Percentiles rank a stretch among this genome's conserved stretches.
Evolutionary conservation across 2,797 vertebrate species (phyloP).

Genomic region (Pelodytes ibericus): DNA sequence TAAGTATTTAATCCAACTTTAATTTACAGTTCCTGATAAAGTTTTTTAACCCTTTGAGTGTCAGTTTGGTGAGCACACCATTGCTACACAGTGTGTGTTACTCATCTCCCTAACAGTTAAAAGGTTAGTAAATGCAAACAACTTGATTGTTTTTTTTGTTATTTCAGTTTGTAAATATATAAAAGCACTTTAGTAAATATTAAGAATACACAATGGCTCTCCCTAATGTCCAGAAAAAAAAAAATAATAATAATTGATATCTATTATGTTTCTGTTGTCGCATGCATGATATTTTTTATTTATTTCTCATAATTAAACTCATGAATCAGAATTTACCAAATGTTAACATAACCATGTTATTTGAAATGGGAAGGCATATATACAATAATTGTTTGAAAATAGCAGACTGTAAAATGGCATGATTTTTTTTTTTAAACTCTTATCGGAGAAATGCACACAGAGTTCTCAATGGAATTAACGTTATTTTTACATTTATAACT

Average conservation of each 20-base stretch:
- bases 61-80: background rate
- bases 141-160: too few relatives aligned
- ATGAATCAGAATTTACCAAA: constrained; percentile 19
- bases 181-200: background rate
- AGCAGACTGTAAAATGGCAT: constrained; percentile 23
- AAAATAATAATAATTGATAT: too few relatives aligned
- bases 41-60: background rate
- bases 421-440: constrained; percentile 31
- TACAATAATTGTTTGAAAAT: constrained; percentile 24
- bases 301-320: background rate
- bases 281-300: constrained; percentile 29
- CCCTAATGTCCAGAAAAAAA: too few relatives aligned
- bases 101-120: too few relatives aligned
- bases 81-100: too few relatives aligned
- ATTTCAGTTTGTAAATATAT: too few relatives aligned
- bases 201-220: background rate
- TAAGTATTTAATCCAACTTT: too few relatives aligned
- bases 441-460: constrained; percentile 2
- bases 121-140: too few relatives aligned
- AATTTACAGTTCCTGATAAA: too few relatives aligned
- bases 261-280: constrained; percentile 29
- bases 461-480: constrained; percentile 21
- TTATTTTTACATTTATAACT: constrained; percentile 62
- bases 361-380: constrained; percentile 26
- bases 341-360: constrained; percentile 11